Conservation (phyloP, 30 jellyfish, hydroid and myxozoan genomes). For the Aurelia sp. region DNA sequence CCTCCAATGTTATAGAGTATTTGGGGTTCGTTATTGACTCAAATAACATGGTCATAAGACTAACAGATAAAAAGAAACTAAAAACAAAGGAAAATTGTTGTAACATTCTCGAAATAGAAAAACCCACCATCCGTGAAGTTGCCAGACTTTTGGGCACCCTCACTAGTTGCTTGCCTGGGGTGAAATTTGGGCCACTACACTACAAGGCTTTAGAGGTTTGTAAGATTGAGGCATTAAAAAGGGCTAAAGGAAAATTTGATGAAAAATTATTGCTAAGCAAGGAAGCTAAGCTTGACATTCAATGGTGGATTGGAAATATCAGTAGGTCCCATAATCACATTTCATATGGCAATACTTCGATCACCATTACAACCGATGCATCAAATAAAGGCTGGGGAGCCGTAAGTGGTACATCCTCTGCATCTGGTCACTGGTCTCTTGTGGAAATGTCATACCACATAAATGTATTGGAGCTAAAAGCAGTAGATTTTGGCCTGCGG, state of each 20-base stretch:
- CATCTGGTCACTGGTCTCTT: constrained; percentile 7
- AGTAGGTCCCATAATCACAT: constrained; percentile 6
- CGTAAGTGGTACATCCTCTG: background rate
- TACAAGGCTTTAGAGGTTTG: constrained; percentile 40
- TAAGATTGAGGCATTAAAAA: constrained; percentile 32
- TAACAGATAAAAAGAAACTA: background rate
- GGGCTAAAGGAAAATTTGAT: constrained; percentile 19
- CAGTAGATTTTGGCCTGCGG: constrained; percentile 37
- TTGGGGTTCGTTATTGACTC: constrained; percentile 15
- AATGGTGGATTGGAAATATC: constrained; percentile 57
- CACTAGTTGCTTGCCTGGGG: constrained; percentile 38
- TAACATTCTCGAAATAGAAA: background rate
- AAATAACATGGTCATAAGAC: constrained; percentile 10
- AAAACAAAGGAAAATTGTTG: background rate
- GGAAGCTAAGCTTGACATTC: constrained; percentile 13
- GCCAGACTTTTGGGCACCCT: constrained; percentile 31
- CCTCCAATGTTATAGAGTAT: constrained; percentile 18
- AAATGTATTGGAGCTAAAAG: constrained; percentile 16
- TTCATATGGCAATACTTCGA: background rate
- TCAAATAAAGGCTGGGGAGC: constrained; percentile 38
- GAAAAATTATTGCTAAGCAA: background rate
- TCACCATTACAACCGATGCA: constrained; percentile 10
- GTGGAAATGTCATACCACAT: constrained; percentile 18
- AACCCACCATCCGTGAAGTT: constrained; percentile 2
- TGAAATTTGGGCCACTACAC: constrained; percentile 41